Percentiles rank a stretch among this genome's conserved stretches.
Conservation (phyloP, 2,113 vertebrate genomes). For the Cebidichthys violaceus region DNA sequence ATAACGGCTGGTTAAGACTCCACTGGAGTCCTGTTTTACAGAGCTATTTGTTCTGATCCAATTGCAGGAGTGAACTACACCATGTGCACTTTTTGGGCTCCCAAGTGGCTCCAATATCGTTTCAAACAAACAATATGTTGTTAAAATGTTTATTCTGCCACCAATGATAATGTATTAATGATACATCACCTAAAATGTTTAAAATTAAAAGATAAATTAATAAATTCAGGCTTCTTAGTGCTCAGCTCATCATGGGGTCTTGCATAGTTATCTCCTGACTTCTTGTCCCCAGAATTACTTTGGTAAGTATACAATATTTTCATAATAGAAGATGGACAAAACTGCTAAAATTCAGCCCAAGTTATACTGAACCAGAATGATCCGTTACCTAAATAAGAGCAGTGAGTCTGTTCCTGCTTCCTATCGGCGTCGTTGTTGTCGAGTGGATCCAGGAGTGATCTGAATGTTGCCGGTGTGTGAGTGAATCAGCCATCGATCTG, state of each 20-base stretch:
- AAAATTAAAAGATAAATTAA: not conserved
- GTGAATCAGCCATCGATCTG: constrained; percentile 62
- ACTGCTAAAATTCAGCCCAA: not conserved
- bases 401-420: not conserved
- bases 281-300: not conserved
- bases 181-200: not conserved
- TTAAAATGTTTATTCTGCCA: too few species aligned
- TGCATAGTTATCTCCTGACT: too few species aligned
- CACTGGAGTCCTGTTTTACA: not conserved
- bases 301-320: not conserved
- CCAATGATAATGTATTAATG: not conserved
- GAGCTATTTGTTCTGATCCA: not conserved
- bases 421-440: constrained; percentile 22
- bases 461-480: constrained; percentile 55
- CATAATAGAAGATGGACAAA: constrained; percentile 15
- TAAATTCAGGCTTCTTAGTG: too few species aligned
- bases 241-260: too few species aligned
- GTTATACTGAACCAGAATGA: constrained; percentile 7
- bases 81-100: too few species aligned
- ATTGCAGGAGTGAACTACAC: too few species aligned
- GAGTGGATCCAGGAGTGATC: constrained; percentile 23
- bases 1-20: too few species aligned
- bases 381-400: not conserved
- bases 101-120: too few species aligned
- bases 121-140: too few species aligned